Conservation (phyloP, 2,888 invertebrate genomes). For the Pardosa pseudoannulata region DNA sequence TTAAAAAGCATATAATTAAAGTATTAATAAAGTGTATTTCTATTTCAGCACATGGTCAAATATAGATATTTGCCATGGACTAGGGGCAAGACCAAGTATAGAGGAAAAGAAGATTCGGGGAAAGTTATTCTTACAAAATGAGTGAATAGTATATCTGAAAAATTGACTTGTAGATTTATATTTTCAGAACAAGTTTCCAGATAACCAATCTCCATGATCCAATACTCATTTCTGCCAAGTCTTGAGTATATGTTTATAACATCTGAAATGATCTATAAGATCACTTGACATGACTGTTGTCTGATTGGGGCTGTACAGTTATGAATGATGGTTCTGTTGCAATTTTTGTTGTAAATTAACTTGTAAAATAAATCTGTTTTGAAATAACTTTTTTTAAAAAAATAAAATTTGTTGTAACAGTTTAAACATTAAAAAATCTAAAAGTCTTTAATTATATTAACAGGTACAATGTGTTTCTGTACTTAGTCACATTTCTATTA, state of each 20-base stretch:
- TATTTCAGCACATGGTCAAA: conserved; percentile 96
- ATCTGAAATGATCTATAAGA: not conserved
- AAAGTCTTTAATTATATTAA: too few relatives aligned
- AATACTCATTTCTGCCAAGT: not conserved
- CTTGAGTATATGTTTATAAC: not conserved
- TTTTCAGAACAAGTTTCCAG: not conserved
- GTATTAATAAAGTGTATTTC: too few relatives aligned
- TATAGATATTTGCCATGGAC: conserved; percentile 99
- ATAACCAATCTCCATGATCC: not conserved
- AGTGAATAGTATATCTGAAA: not conserved
- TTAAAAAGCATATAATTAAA: too few relatives aligned
- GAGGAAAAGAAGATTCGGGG: conserved; percentile 74
- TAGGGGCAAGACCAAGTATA: conserved; percentile 85
- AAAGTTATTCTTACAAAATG: conserved; percentile 73
- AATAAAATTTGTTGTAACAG: not conserved
- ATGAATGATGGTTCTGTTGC: not conserved
- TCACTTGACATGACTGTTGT: not conserved
- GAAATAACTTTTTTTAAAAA: not conserved
- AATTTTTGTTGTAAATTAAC: not conserved
- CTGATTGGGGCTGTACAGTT: not conserved
- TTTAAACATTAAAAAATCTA: too few relatives aligned
- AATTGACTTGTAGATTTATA: not conserved
- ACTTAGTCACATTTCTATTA: not conserved
- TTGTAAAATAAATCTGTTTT: not conserved
- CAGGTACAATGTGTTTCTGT: not conserved